A percentile compares a stretch with the other conserved stretches of the same genome.
Conservation (phyloP, 2,113 vertebrate species). For the Piaya cayana region DNA sequence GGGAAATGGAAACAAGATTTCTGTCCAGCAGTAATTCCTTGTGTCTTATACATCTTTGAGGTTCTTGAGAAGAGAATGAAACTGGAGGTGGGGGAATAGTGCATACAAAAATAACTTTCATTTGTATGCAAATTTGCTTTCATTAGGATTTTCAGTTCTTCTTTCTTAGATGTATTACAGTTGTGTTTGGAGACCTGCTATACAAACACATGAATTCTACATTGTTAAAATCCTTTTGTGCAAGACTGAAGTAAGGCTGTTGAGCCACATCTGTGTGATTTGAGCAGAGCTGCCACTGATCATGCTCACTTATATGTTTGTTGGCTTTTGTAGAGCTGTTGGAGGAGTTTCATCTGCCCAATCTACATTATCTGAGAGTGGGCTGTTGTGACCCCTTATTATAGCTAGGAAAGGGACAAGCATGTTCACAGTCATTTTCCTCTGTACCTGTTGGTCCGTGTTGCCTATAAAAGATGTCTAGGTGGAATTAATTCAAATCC, state of each 20-base stretch:
- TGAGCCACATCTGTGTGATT: not conserved
- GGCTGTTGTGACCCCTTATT: not conserved
- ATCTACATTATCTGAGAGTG: rapidly evolving
- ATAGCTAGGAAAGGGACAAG: not conserved
- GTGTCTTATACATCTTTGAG: slow-evolving; percentile 42
- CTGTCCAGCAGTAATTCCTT: slow-evolving; percentile 40
- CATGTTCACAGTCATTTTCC: not conserved
- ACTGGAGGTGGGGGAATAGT: slow-evolving; percentile 44
- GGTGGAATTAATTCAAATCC: not conserved
- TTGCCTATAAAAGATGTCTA: not conserved
- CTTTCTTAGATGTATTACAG: slow-evolving; percentile 42
- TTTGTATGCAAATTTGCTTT: slow-evolving; percentile 65
- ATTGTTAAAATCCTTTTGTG: not conserved
- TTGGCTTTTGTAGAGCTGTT: not conserved
- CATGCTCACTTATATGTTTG: rapidly evolving
- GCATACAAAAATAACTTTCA: slow-evolving; percentile 53
- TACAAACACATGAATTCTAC: slow-evolving; percentile 37
- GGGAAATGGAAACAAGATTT: slow-evolving; percentile 30
- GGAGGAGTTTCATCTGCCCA: not conserved
- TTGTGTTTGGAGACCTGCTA: slow-evolving; percentile 23
- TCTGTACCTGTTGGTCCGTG: not conserved
- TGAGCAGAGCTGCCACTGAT: not conserved
- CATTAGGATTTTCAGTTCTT: slow-evolving; percentile 56
- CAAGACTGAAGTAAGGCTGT: not conserved
- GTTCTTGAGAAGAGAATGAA: slow-evolving; percentile 34